Conservation (phyloP, 2,113 vertebrate genomes). For the Grus americana region DNA sequence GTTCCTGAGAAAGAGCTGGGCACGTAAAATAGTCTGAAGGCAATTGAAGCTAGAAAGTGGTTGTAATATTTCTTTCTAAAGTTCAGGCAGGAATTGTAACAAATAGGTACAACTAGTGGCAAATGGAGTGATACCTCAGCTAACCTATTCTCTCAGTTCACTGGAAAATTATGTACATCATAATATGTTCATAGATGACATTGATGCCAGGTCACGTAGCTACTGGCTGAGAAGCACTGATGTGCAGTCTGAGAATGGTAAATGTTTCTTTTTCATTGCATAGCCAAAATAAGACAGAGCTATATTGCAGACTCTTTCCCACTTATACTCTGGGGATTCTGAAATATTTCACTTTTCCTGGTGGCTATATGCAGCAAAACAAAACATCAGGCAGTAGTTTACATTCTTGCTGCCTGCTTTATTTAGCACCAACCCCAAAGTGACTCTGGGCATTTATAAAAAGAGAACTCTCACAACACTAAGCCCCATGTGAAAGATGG, state of each 20-base stretch:
- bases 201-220: not conserved
- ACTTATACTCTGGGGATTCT: constrained; percentile 12
- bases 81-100: not conserved
- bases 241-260: constrained; percentile 1
- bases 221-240: not conserved
- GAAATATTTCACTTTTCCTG: constrained; percentile 39
- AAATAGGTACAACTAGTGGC: not conserved
- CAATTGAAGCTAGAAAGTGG: not conserved
- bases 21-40: not conserved
- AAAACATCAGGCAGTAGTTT: constrained; percentile 47
- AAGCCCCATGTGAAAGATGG: constrained; percentile 43
- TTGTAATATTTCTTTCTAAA: not conserved
- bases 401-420: constrained; percentile 57
- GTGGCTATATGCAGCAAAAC: constrained; percentile 55
- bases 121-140: not conserved
- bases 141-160: not conserved
- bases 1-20: not conserved
- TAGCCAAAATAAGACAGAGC: constrained; percentile 10
- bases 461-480: constrained; percentile 35
- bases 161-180: not conserved
- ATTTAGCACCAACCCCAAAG: constrained; percentile 43
- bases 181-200: not conserved
- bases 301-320: constrained; percentile 17
- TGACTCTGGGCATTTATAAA: constrained; percentile 47
- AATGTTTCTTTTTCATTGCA: not conserved